Conservation (phyloP, 1,140 invertebrate genomes). For the Wasmannia auropunctata region DNA sequence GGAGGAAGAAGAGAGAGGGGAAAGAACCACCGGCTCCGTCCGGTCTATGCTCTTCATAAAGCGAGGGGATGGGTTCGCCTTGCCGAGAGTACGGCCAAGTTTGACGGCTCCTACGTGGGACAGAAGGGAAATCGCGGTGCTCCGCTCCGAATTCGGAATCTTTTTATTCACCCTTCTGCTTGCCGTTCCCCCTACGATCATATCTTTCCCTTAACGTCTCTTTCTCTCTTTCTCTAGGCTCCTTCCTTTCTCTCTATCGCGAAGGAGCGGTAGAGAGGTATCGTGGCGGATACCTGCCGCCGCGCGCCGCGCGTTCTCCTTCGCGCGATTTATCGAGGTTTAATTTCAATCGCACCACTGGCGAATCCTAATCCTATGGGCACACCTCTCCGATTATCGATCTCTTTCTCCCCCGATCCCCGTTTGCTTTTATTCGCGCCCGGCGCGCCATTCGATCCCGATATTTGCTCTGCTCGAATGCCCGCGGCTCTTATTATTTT, state of each 20-base stretch:
- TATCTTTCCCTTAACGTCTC: conserved; percentile 42
- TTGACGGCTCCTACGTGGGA: conserved; percentile 33
- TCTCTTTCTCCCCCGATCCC: background rate
- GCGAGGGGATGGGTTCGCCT: background rate
- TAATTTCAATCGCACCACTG: conserved; percentile 62
- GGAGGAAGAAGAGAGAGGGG: too few relatives aligned
- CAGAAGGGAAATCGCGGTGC: conserved; percentile 27
- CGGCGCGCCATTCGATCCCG: background rate
- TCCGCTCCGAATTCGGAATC: conserved; percentile 38
- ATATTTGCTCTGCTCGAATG: conserved; percentile 17
- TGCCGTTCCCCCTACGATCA: background rate
- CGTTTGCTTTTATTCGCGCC: background rate
- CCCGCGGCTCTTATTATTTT: conserved; percentile 24
- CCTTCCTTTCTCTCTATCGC: too few relatives aligned
- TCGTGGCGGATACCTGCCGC: background rate
- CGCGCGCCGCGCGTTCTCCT: too few relatives aligned
- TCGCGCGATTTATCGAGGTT: conserved; percentile 64
- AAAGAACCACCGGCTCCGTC: background rate
- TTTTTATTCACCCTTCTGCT: conserved; percentile 57
- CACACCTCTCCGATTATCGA: conserved; percentile 24
- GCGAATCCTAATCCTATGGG: background rate
- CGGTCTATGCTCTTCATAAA: conserved; percentile 45
- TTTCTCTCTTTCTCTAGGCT: background rate
- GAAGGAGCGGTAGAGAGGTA: background rate
- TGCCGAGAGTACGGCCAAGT: background rate